phyloP scores from a whole-genome alignment of 2,797 vertebrate species.

The Crax fasciolata region DNA sequence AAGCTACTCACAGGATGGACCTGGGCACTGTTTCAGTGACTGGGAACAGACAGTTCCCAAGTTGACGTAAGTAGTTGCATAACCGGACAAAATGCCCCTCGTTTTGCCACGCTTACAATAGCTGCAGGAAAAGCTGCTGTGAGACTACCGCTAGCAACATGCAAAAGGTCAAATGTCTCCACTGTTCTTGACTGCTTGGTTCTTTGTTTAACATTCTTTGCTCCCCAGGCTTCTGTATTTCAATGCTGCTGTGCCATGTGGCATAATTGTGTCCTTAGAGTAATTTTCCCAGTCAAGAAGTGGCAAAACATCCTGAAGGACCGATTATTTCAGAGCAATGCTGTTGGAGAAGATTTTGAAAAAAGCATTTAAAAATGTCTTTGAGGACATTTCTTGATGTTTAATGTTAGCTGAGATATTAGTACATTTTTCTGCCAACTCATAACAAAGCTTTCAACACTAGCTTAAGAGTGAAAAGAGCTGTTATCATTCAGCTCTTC shows the following conservation, averaged over 20 bases:
- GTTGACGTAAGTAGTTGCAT: not conserved
- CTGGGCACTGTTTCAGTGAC: not conserved
- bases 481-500: not conserved
- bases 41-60: constrained; percentile 37
- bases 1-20: not conserved
- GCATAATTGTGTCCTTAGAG: not conserved
- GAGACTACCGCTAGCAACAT: not conserved
- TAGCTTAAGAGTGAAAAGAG: not conserved
- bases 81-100: constrained; percentile 23
- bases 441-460: not conserved
- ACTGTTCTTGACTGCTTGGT: not conserved
- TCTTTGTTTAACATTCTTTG: not conserved
- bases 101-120: constrained; percentile 8
- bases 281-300: constrained; percentile 6
- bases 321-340: not conserved
- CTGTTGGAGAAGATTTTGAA: not conserved
- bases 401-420: not conserved
- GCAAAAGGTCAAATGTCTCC: constrained; percentile 32
- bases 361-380: not conserved
- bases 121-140: not conserved
- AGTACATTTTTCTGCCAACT: constrained; percentile 1
- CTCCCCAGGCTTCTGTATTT: not conserved
- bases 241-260: not conserved
- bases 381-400: not conserved
- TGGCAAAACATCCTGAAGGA: constrained; percentile 6